Base-by-base conservation (phyloP, 2,113 vertebrate species). In the Nyctereutes procyonoides region DNA sequence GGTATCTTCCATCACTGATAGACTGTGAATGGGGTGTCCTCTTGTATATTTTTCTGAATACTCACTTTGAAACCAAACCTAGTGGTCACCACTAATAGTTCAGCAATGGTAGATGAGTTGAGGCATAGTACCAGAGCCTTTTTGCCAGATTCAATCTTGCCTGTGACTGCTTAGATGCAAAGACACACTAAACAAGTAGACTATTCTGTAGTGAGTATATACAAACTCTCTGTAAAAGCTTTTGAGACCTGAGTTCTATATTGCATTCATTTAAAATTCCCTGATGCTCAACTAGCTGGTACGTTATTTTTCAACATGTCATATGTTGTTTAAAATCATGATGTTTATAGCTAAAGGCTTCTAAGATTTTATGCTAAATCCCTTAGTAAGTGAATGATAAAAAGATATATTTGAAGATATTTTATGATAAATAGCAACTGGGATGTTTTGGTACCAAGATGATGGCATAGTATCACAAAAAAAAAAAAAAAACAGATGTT, bases 291-390 rank as follows among this genome's bases (percentile, higher is more conserved):
- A 30, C 30, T 69, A 97, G 16, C 24, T 67, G n/a, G 22, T 14
- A 93, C 17, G 53, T 26, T 74, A 93, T 60, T 97, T 95, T 91
- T 96, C 85, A 90, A 38, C 73, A 95, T 90, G 32, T 80, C 12
- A 65, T 38, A 4, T 84, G 77, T 35, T 90, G 24, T 82, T 96
- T 81, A 71, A 77, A 88, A 96, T 55, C 53, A 85, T 84, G 79
- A 2, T 80, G 26, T 87, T 87, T 81, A 48, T 9, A 88, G 9
- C 12, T 84, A 93, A 67, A 56, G 8, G 2, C 16, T 80, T 56
- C 58, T 83, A 56, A 67, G 24, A 84, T 15, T 77, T 88, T 51
- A 19, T 48, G 76, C 69, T 81, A 86, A 95, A 32, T 81, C 7
- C 13, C 1, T 56, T 38, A 83, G 15, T 79, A 69, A 92, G 0